Conservation (phyloP, 2,797 vertebrate genomes). For the Hoplostethus mediterraneus region DNA sequence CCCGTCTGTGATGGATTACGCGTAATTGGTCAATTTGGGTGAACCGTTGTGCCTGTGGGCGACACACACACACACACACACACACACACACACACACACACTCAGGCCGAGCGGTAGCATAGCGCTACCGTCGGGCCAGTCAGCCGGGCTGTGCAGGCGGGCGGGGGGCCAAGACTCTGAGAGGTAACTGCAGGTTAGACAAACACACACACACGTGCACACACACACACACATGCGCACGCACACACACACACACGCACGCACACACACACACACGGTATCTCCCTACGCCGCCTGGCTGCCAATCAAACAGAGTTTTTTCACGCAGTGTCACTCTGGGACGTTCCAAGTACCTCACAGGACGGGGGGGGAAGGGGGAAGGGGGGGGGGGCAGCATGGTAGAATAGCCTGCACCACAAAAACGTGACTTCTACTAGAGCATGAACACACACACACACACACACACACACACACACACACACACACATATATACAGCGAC, state of each 20-base stretch:
- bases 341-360: conserved; percentile 61
- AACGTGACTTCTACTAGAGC: conserved; percentile 82
- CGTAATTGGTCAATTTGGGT: conserved; percentile 67
- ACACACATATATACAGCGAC: conserved; percentile 30
- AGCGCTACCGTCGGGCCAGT: conserved; percentile 65
- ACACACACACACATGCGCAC: conserved; percentile 3
- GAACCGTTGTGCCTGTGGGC: conserved; percentile 34
- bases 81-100: conserved; percentile 16
- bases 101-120: conserved; percentile 24
- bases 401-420: conserved; percentile 78
- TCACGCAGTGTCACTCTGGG: conserved; percentile 70
- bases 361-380: conserved; percentile 15
- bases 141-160: conserved; percentile 5
- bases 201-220: conserved; percentile 22
- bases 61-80: conserved; percentile 6
- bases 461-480: conserved; percentile 30
- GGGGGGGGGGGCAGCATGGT: conserved; percentile 41
- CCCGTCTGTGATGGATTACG: conserved; percentile 63
- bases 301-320: conserved; percentile 70
- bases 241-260: conserved; percentile 35
- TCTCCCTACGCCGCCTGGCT: conserved; percentile 49
- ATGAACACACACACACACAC: conserved; percentile 33
- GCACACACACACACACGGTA: conserved; percentile 11
- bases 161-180: conserved; percentile 30
- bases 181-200: conserved; percentile 77